Evolutionary conservation across 1,140 invertebrate genomes (phyloP), one percentile per base, ranked within the genome.

Genomic region (Achatina immaculata): DNA sequence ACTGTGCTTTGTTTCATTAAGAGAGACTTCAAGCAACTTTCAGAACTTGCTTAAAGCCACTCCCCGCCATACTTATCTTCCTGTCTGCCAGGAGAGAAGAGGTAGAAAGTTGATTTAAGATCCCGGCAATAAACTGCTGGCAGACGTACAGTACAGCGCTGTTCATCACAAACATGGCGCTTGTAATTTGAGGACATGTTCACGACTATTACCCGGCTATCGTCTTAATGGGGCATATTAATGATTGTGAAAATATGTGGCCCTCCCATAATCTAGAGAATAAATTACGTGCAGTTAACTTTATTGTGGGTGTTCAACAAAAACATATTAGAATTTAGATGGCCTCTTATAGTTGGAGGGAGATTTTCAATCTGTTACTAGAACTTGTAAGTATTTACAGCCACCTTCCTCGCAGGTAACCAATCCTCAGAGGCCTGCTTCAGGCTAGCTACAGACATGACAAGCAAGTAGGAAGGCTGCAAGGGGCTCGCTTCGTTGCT

Each of bases 291-390:
- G 28, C 58, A 62, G 58, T 62, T 28, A 62, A 62, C n/a, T 62
- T 62, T 28, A 62, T 62, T 11, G 58, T 28, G n/a, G 1, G 58
- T 34, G 28, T 62, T 62, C 31, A 2, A 62, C 58, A 31, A 28
- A 62, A 34, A 62, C 58, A 28, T 62, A 62, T 62, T 62, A 62
- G 58, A 62, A 31, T 62, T 62, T 62, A 62, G 2, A 62, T 62
- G 1, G 58, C n/a, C 58, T 31, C n/a, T 62, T 62, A 4, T 31
- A n/a, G n/a, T 31, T 34, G 16, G 58, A 55, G 51, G 21, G 14
- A 14, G 14, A n/a, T 6, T 55, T 55, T n/a, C n/a, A n/a, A n/a
- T n/a, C n/a, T n/a, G n/a, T n/a, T n/a, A n/a, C n/a, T n/a, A n/a
- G n/a, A n/a, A n/a, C n/a, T n/a, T n/a, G n/a, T n/a, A n/a, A n/a